Conservation (phyloP, 2,113 vertebrate genomes). For the Scortum barcoo region DNA sequence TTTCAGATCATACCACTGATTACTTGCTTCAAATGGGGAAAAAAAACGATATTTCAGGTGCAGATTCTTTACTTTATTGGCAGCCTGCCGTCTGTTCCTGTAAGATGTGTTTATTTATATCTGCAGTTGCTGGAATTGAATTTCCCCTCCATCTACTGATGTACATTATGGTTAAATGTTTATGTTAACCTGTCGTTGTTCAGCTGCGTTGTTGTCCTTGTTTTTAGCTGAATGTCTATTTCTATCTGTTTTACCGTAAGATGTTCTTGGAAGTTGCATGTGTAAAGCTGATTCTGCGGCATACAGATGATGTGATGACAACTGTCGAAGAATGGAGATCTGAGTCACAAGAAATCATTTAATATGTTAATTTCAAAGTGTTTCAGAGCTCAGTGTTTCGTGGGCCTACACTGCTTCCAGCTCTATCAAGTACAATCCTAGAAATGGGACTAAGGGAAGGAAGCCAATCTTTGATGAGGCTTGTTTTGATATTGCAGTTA, state of each 20-base stretch:
- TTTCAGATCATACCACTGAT: slow-evolving; percentile 12
- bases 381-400: not conserved
- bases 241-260: no score
- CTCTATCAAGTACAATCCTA: slow-evolving; percentile 19
- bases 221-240: no score
- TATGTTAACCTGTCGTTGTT: no score
- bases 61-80: slow-evolving; percentile 35
- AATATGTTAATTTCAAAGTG: not conserved
- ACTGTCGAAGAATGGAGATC: not conserved
- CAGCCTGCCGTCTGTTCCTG: slow-evolving; percentile 10
- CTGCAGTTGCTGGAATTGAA: not conserved
- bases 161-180: no score
- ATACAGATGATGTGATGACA: not conserved
- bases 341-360: not conserved
- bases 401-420: not conserved
- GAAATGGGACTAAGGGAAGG: not conserved
- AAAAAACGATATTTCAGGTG: slow-evolving; percentile 28
- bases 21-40: slow-evolving; percentile 8
- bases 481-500: slow-evolving; percentile 14
- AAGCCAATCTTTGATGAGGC: slow-evolving; percentile 11
- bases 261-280: no score
- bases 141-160: no score
- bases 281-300: not conserved
- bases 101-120: not conserved
- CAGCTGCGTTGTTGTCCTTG: no score